Conservation (phyloP, 2,113 vertebrate genomes). For the Dipodomys ordii region DNA sequence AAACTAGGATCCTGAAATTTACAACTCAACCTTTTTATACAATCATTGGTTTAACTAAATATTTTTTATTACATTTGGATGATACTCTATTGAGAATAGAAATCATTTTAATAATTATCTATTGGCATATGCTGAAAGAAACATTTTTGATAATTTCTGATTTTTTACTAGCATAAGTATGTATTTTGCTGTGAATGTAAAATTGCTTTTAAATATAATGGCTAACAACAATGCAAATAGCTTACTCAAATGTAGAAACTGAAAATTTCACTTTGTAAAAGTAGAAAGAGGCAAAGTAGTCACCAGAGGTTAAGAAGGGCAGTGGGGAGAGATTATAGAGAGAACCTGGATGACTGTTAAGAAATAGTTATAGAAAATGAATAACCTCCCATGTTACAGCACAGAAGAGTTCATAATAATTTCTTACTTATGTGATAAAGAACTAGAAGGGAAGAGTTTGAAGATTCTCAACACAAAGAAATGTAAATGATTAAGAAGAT, state of each 20-base stretch:
- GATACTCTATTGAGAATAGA: neutral
- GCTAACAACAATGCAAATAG: neutral
- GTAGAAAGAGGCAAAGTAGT: neutral
- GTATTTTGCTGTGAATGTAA: neutral
- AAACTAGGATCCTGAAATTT: neutral
- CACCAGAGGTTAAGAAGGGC: neutral
- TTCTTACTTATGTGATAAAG: neutral
- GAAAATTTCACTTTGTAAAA: neutral
- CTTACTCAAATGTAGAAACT: neutral
- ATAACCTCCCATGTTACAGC: neutral
- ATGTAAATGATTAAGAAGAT: neutral
- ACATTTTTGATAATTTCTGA: slow-evolving; percentile 3
- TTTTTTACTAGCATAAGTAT: neutral
- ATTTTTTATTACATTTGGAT: neutral
- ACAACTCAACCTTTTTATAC: neutral
- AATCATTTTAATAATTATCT: neutral
- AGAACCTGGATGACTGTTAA: neutral
- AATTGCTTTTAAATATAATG: neutral
- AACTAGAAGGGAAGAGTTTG: too few relatives aligned
- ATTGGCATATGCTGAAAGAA: neutral
- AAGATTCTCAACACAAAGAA: neutral
- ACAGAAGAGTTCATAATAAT: neutral
- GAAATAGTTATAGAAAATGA: neutral
- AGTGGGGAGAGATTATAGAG: neutral
- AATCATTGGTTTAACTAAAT: neutral